phyloP scores from a whole-genome alignment of 2,888 invertebrate species.

The Caprella mutica region DNA sequence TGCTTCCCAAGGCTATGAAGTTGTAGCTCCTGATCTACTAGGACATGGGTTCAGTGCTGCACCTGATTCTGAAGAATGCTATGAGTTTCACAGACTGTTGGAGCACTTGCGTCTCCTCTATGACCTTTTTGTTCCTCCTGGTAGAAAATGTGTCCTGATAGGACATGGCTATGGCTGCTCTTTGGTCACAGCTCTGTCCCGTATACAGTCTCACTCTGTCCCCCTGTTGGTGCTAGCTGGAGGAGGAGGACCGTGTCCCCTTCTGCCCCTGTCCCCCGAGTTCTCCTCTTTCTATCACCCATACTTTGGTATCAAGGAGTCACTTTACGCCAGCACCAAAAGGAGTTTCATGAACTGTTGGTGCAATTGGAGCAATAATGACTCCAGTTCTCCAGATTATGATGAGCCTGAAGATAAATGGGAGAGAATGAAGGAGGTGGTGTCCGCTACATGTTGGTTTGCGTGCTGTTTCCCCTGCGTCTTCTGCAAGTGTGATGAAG shows the following conservation, averaged over 20 bases:
- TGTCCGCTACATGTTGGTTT: constrained; percentile 1
- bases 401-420: no score
- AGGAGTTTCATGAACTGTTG: no score
- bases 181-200: constrained; percentile 51
- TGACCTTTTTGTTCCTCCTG: constrained; percentile 50
- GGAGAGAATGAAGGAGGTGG: background rate
- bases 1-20: constrained; percentile 36
- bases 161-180: constrained; percentile 61
- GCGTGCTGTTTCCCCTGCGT: constrained; percentile 6
- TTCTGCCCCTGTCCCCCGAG: constrained; percentile 41
- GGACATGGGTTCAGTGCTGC: constrained; percentile 57
- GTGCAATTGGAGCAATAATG: no score
- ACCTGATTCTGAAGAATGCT: constrained; percentile 47
- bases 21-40: constrained; percentile 54
- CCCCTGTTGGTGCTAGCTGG: constrained; percentile 53
- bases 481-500: constrained; percentile 36
- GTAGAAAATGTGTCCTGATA: constrained; percentile 50
- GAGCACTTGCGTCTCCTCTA: constrained; percentile 50
- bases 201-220: constrained; percentile 48
- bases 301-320: no score
- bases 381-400: no score
- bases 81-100: constrained; percentile 51
- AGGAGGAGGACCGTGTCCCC: constrained; percentile 56
- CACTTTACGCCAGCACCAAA: no score
- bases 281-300: no score